These are phyloP conservation scores for Coracopsis vasa DNA, from an alignment of 2,113 vertebrate species.

Conservation along the genomic window DNA sequence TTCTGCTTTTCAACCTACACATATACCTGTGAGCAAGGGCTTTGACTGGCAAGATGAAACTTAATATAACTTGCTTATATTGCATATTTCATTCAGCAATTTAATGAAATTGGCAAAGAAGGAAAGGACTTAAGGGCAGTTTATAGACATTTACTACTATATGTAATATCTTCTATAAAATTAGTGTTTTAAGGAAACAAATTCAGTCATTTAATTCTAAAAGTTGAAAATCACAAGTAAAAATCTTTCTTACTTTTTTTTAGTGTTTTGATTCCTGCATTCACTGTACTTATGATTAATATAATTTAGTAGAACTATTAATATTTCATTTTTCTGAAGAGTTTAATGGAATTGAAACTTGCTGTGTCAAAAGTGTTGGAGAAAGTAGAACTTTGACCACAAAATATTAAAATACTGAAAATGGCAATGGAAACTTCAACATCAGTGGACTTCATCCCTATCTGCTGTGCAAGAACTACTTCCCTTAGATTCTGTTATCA, in stretches of 20 bases:
- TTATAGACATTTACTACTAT: background rate
- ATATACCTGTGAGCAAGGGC: background rate
- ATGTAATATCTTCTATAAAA: background rate
- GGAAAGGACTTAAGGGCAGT: background rate
- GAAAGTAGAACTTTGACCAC: background rate
- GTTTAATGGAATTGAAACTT: background rate
- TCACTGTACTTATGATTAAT: background rate
- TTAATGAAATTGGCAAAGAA: background rate
- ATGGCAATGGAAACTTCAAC: background rate
- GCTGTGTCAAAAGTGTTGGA: background rate
- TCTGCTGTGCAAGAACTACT: background rate
- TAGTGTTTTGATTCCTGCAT: background rate
- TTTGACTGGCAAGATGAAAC: constrained; percentile 2
- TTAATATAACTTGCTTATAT: background rate
- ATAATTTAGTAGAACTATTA: background rate
- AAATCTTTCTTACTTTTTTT: background rate
- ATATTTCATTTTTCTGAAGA: background rate
- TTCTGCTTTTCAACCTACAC: constrained; percentile 12
- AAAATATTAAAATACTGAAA: background rate
- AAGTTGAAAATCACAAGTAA: background rate
- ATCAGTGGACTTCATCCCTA: background rate
- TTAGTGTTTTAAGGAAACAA: background rate
- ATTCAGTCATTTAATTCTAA: background rate
- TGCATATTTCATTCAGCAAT: background rate
- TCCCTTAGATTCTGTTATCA: background rate